Evolutionary conservation across 2,888 invertebrate genomes (phyloP).

Genomic region (Drosophila paramelanica): DNA sequence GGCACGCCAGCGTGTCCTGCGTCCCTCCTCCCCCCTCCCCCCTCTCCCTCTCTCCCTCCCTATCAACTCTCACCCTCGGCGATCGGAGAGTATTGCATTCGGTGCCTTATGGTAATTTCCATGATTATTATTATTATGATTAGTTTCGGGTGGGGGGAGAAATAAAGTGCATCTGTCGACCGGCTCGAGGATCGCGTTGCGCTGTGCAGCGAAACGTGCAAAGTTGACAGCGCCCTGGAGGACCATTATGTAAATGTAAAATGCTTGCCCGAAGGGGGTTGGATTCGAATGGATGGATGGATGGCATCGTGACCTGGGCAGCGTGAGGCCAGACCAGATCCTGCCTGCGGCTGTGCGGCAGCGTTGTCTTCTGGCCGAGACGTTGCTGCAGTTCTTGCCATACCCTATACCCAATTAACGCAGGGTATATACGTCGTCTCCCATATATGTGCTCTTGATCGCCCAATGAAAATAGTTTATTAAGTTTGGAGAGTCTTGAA

Average conservation of each 20-base stretch:
- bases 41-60: too few relatives aligned
- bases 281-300: too few relatives aligned
- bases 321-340: constrained; percentile 15
- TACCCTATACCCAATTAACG: too few relatives aligned
- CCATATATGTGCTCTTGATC: too few relatives aligned
- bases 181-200: not conserved
- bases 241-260: constrained; percentile 43
- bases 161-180: constrained; percentile 71
- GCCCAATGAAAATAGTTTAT: too few relatives aligned
- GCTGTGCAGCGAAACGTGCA: constrained; percentile 71
- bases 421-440: too few relatives aligned
- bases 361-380: constrained; percentile 1
- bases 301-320: constrained; percentile 26
- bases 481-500: too few relatives aligned
- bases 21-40: not conserved
- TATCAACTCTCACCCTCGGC: constrained; percentile 7
- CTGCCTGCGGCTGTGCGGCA: constrained; percentile 7
- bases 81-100: constrained; percentile 8
- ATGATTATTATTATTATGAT: constrained; percentile 69
- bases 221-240: constrained; percentile 70
- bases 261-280: too few relatives aligned
- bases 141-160: constrained; percentile 39
- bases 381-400: constrained; percentile 18
- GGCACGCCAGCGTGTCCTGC: constrained; percentile 38
- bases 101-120: constrained; percentile 78